Base-by-base conservation (phyloP, 2,113 vertebrate species). In the Xyrauchen texanus region DNA sequence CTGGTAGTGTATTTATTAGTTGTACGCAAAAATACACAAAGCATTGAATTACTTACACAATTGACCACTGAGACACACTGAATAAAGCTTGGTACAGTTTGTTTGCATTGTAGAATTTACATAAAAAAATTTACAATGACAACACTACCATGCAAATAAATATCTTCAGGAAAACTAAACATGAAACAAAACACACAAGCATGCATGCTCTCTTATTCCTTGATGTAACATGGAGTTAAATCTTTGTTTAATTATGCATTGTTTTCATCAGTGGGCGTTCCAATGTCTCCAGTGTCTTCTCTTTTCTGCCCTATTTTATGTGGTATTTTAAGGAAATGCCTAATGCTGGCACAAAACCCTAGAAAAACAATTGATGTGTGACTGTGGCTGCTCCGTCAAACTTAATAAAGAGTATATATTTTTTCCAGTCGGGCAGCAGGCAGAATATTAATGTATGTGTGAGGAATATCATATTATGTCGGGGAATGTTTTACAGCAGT, bases 241-340 rank as follows among this genome's bases (percentile, higher is more conserved):
- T 34, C 21, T 34, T 34, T 34, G 21, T 34, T 34, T 34, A 74
- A 74, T 63, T 74, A 63, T 74, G 58, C 71, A 74, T 51, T 62
- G 58, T 74, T 74, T 47, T 63, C 46, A 15, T 72, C 55, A 49
- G 4, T 8, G 47, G 5, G 4, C 47, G 2, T n/a, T 58, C 55
- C 55, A n/a, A n/a, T n/a, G n/a, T n/a, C n/a, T n/a, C n/a, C 8
- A 49, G 46, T 57, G 4, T 21, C 46, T 60, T 74, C 44, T 61
- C n/a, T 9, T 21, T 74, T 49, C 16, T 49, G 45, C 11, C 46
- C 11, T 10, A 74, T 74, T 74, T 74, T 62, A 63, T 63, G 58
- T 51, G 58, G 10, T 15, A 58, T n/a, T 61, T 74, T 63, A 61
- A 74, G 16, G 71, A 74, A 74, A 74, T 42, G 58, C 45, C 71